Evolutionary conservation across 2,113 vertebrate genomes (phyloP).

Genomic region (Lipophrys pholis): DNA sequence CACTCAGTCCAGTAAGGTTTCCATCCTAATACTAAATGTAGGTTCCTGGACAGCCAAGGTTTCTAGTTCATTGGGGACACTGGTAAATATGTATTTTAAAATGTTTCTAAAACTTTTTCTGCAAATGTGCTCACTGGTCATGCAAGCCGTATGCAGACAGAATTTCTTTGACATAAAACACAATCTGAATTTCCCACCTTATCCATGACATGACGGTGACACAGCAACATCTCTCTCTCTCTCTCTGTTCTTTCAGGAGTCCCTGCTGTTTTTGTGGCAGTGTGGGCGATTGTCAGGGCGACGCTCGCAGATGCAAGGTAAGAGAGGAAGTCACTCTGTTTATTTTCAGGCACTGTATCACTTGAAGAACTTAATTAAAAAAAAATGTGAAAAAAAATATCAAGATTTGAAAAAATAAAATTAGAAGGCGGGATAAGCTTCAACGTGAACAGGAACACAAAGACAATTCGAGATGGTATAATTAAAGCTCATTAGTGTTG

Average conservation of each 20-base stretch:
- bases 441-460: neutral
- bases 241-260: slow-evolving; percentile 83
- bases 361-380: too few species aligned
- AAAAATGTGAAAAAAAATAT: neutral
- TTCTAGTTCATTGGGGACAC: too few species aligned
- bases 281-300: slow-evolving; percentile 89
- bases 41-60: too few species aligned
- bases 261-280: slow-evolving; percentile 86
- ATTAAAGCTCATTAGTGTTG: slow-evolving; percentile 20
- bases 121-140: too few species aligned
- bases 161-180: too few species aligned
- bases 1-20: too few species aligned
- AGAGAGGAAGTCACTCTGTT: slow-evolving; percentile 31
- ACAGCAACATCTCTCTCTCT: neutral
- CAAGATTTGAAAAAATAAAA: neutral
- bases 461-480: neutral
- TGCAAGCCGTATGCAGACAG: too few species aligned
- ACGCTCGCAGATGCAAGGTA: slow-evolving; percentile 88
- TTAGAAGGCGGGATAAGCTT: neutral
- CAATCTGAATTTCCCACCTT: too few species aligned
- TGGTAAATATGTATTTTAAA: too few species aligned
- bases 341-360: neutral
- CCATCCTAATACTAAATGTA: too few species aligned
- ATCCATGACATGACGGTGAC: too few species aligned
- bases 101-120: too few species aligned